These are phyloP conservation scores for Bubo blakistoni DNA, from an alignment of 2,113 vertebrate species.

Conservation along the genomic window DNA sequence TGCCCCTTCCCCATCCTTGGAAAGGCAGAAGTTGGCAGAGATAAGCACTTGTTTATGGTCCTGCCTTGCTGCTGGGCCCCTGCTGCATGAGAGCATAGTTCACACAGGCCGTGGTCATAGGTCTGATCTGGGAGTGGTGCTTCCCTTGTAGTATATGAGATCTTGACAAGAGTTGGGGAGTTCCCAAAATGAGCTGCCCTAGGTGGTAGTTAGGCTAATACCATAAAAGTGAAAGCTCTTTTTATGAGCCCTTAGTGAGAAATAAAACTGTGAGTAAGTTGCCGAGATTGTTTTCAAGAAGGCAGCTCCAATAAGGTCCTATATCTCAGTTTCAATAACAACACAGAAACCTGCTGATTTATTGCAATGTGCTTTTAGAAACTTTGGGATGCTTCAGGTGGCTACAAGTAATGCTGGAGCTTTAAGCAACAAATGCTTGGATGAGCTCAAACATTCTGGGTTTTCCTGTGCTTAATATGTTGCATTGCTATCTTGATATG, in stretches of 20 bases:
- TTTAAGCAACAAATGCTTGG: constrained; percentile 72
- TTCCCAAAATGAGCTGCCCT: not conserved
- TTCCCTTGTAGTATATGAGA: not conserved
- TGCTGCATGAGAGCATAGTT: not conserved
- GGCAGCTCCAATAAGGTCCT: not conserved
- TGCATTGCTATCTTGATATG: constrained; percentile 81
- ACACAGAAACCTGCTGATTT: constrained; percentile 42
- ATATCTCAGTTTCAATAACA: not conserved
- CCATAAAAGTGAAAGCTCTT: not conserved
- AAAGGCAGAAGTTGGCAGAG: not conserved
- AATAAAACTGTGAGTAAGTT: not conserved
- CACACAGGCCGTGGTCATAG: not conserved
- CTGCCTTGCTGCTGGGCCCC: not conserved
- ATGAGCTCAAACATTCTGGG: constrained; percentile 71
- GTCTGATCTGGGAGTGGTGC: not conserved
- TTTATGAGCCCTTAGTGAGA: not conserved
- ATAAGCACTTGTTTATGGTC: not conserved
- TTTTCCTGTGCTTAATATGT: constrained; percentile 78
- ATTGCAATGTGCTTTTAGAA: constrained; percentile 40
- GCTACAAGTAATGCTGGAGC: constrained; percentile 56
- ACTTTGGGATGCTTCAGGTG: constrained; percentile 67
- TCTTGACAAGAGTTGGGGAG: not conserved
- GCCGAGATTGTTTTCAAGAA: not conserved
- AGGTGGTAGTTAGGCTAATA: not conserved
- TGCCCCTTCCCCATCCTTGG: not conserved